Evolutionary conservation across 2,797 vertebrate genomes (phyloP), one percentile per base, ranked within the genome.

Genomic region (Epinephelus coioides): DNA sequence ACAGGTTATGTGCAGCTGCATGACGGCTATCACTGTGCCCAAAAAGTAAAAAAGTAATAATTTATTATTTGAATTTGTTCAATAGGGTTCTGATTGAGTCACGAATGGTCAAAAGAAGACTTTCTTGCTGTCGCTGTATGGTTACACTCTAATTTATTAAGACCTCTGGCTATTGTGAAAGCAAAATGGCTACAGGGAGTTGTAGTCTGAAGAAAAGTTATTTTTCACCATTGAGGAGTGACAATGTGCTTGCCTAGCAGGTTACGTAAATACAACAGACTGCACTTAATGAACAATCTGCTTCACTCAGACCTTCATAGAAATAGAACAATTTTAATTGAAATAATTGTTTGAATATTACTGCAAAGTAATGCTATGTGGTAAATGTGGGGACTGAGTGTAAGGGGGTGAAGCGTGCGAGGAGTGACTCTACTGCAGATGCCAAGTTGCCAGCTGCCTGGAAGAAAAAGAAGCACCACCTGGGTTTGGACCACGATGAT

Each of bases 41-140:
- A 49, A 30, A 30, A 30, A 30, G 27, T 76, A 80, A 60, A 70
- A 72, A 78, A 62, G n/a, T 62, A 23, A 72, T 76, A 51, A 73
- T 84, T 44, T 68, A 51, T 78, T 74, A 53, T 72, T 79, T 78
- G 34, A 67, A 78, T 76, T 70, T 23, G 63, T n/a, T 78, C 81
- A 82, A 65, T 61, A 72, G 55, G 61, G 43, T 69, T 69, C 60
- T 70, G 40, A 71, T 67, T 25, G 59, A 72, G 59, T 21, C 47
- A 19, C 12, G 19, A 74, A 34, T 23, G 73, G 76, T 59, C 70
- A 59, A 64, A 76, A 65, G 50, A 57, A 63, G 51, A 72, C 46
- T 69, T 71, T 75, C 17, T 50, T 56, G 63, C n/a, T n/a, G 72
- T 60, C 78, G 27, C 54, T 62, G 2, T 74, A 9, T 27, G 4